Evolutionary conservation across 64 coral and sea anemone species (phyloP).

Genomic region (Astreopora myriophthalma): DNA sequence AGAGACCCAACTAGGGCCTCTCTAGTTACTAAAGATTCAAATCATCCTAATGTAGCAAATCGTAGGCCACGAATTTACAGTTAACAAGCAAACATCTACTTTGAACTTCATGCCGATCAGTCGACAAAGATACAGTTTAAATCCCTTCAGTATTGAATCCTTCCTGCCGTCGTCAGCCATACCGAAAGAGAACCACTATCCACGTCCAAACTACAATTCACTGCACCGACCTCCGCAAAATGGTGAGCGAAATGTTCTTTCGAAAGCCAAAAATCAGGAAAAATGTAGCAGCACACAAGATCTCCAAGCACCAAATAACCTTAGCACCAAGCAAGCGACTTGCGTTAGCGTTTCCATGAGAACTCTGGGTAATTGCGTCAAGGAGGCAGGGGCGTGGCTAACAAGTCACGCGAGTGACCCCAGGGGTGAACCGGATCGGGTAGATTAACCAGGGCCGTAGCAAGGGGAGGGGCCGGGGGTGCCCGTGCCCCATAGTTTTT

Average conservation of each 20-base stretch:
- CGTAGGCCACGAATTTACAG: neutral
- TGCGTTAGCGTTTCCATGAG: neutral
- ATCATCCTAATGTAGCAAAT: neutral
- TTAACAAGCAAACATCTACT: neutral
- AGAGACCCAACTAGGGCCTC: too few species aligned
- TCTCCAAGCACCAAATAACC: neutral
- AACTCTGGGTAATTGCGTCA: conserved; percentile 52
- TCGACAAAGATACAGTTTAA: conserved; percentile 79
- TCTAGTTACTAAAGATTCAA: too few species aligned
- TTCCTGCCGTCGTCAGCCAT: conserved; percentile 11
- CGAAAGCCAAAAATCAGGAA: neutral
- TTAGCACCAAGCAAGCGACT: neutral
- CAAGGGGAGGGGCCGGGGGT: too few species aligned
- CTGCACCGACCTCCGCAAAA: neutral
- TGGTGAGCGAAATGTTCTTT: neutral
- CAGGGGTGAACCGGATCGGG: neutral
- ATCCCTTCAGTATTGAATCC: conserved; percentile 51
- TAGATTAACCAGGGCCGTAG: too few species aligned
- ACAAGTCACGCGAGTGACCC: neutral
- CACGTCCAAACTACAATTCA: neutral
- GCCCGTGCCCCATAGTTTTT: too few species aligned
- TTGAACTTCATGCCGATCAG: too few species aligned
- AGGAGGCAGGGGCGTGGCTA: neutral
- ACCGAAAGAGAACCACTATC: neutral
- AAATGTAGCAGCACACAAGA: neutral